Evolutionary conservation across 2,888 invertebrate species (phyloP).

Genomic region (Eilema depressum): DNA sequence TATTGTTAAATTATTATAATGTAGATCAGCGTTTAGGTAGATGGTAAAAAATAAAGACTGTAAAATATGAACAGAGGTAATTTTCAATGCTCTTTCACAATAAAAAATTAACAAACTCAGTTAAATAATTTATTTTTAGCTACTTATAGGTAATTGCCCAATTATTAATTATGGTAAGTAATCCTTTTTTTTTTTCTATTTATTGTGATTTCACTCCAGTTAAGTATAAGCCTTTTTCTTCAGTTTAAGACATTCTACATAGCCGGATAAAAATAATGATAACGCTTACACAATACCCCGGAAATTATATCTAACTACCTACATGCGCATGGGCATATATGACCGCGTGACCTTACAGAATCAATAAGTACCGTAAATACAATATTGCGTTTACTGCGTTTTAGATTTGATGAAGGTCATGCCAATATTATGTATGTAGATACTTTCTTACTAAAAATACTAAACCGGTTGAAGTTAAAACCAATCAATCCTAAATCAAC

Average conservation of each 20-base stretch:
- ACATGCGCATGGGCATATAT: slow-evolving; percentile 29
- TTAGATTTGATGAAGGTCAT: slow-evolving; percentile 27
- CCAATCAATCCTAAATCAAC: slow-evolving; percentile 15
- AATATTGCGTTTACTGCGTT: slow-evolving; percentile 16
- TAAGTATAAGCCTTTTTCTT: background rate
- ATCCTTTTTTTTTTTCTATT: no score
- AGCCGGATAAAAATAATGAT: slow-evolving; percentile 36
- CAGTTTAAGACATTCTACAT: slow-evolving; percentile 18
- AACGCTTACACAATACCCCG: slow-evolving; percentile 42
- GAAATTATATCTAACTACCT: slow-evolving; percentile 31
- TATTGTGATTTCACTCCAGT: background rate
- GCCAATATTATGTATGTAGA: background rate
- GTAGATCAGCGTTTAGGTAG: no score
- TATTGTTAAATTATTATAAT: no score
- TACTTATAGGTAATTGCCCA: no score
- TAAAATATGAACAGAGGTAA: no score
- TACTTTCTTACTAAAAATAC: slow-evolving; percentile 1
- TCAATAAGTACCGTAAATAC: slow-evolving; percentile 33
- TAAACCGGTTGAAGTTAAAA: background rate
- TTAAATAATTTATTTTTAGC: no score
- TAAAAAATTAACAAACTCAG: no score
- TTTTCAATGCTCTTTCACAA: no score
- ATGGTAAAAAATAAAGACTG: no score
- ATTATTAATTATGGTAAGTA: background rate
- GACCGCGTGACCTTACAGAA: slow-evolving; percentile 33